Conservation (phyloP, 1,140 invertebrate species). For the Spodoptera frugiperda region DNA sequence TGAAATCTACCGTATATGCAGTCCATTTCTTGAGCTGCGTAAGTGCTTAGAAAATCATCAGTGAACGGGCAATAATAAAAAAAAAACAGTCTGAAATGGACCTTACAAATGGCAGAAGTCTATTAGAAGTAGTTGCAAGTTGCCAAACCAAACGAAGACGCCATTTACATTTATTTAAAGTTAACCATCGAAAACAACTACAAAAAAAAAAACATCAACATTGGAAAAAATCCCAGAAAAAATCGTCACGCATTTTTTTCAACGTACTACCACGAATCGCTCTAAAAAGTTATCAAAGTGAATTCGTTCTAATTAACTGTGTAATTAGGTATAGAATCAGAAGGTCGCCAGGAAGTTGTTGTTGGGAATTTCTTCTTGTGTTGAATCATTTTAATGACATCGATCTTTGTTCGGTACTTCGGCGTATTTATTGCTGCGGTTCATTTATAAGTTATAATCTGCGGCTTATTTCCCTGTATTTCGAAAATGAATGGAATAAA, state of each 20-base stretch:
- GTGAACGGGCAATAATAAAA: too few relatives aligned
- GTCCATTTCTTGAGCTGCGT: too few relatives aligned
- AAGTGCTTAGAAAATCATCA: too few relatives aligned
- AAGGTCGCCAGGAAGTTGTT: constrained; percentile 48
- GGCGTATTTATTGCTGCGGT: constrained; percentile 36
- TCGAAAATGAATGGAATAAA: neutral
- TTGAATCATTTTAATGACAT: constrained; percentile 43
- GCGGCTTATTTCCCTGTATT: constrained; percentile 30
- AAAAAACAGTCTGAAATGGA: too few relatives aligned
- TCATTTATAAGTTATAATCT: neutral
- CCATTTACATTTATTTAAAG: constrained; percentile 2
- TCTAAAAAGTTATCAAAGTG: constrained; percentile 24
- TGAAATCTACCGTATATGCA: neutral
- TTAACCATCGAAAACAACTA: neutral
- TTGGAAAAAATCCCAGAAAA: neutral
- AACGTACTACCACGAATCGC: neutral
- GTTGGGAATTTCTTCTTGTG: constrained; percentile 43
- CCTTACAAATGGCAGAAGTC: too few relatives aligned
- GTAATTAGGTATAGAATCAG: constrained; percentile 36
- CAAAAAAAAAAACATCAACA: neutral
- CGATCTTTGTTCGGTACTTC: constrained; percentile 30
- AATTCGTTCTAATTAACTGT: constrained; percentile 43
- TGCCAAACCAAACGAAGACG: too few relatives aligned
- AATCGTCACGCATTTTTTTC: constrained; percentile 28
- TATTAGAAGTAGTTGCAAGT: too few relatives aligned